A percentile compares a stretch with the other conserved stretches of the same genome.
Evolutionary conservation across 2,888 invertebrate genomes (phyloP).

Genomic region (Ochropleura leucogaster): DNA sequence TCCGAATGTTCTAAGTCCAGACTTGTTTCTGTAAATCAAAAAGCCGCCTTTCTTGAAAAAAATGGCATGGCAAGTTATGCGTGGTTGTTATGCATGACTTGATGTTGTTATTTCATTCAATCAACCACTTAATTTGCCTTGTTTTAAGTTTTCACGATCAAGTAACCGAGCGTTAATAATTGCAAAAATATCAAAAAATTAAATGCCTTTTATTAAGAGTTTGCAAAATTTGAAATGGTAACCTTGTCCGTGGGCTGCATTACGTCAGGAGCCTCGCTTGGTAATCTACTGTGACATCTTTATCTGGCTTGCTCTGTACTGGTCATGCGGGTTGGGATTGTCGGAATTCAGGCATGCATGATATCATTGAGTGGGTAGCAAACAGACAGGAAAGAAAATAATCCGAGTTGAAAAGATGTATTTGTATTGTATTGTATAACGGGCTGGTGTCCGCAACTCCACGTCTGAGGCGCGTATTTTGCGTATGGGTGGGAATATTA

Average conservation of each 20-base stretch:
- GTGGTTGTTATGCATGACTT: too few relatives aligned
- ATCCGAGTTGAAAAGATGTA: not conserved
- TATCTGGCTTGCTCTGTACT: constrained; percentile 41
- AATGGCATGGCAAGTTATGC: not conserved
- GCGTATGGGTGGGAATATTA: too few relatives aligned
- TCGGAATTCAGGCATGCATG: constrained; percentile 44
- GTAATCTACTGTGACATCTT: constrained; percentile 54
- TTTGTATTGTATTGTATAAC: too few relatives aligned
- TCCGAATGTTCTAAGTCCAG: not conserved
- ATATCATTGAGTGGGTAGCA: constrained; percentile 47
- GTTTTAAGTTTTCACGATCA: not conserved
- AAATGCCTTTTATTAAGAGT: not conserved
- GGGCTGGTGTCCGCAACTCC: too few relatives aligned
- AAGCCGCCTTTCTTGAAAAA: not conserved
- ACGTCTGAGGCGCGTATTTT: too few relatives aligned
- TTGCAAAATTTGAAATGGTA: not conserved
- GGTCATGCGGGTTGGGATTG: constrained; percentile 23
- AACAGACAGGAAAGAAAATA: constrained; percentile 28
- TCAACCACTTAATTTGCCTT: not conserved
- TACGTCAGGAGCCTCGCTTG: constrained; percentile 39
- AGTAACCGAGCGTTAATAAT: not conserved
- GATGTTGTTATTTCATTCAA: not conserved
- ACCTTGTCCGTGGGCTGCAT: constrained; percentile 41
- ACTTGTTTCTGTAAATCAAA: not conserved
- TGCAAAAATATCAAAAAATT: not conserved